These are phyloP conservation scores for Empidonax alnorum DNA, from an alignment of 2,113 vertebrate species.

Conservation along the genomic window DNA sequence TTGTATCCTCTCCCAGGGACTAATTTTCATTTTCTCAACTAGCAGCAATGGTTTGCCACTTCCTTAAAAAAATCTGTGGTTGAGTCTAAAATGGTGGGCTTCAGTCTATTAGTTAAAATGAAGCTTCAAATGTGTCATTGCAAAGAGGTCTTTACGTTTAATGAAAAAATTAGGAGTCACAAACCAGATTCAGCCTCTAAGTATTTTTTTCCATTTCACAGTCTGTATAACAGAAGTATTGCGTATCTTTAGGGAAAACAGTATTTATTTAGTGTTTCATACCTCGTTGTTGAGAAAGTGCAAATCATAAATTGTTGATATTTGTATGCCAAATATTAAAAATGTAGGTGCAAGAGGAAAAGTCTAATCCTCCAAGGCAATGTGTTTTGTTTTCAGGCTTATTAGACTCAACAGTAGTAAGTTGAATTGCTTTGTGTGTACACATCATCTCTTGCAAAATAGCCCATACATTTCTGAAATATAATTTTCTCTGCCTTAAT, in stretches of 20 bases:
- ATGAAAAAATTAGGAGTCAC: slow-evolving; percentile 47
- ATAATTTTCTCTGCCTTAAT: neutral
- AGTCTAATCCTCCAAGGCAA: neutral
- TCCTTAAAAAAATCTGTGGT: slow-evolving; percentile 67
- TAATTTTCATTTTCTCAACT: slow-evolving; percentile 75
- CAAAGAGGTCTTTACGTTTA: slow-evolving; percentile 44
- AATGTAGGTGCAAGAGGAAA: neutral
- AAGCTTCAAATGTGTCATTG: slow-evolving; percentile 42
- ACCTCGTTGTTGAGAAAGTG: slow-evolving; percentile 35
- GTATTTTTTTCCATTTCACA: slow-evolving; percentile 52
- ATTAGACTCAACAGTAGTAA: slow-evolving; percentile 11
- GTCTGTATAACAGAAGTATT: slow-evolving; percentile 33
- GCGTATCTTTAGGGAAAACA: slow-evolving; percentile 28
- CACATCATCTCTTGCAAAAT: neutral
- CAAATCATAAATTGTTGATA: slow-evolving; percentile 16
- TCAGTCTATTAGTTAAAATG: slow-evolving; percentile 54
- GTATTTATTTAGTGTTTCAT: slow-evolving; percentile 46
- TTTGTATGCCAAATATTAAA: neutral
- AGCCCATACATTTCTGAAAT: neutral
- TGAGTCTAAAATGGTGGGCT: slow-evolving; percentile 51
- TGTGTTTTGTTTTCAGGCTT: slow-evolving; percentile 48
- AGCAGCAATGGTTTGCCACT: slow-evolving; percentile 65
- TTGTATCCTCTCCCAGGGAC: slow-evolving; percentile 74
- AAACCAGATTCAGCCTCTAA: slow-evolving; percentile 20
- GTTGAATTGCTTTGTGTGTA: neutral